Conservation (phyloP, 2,888 invertebrate species). For the Acronicta leporina region DNA sequence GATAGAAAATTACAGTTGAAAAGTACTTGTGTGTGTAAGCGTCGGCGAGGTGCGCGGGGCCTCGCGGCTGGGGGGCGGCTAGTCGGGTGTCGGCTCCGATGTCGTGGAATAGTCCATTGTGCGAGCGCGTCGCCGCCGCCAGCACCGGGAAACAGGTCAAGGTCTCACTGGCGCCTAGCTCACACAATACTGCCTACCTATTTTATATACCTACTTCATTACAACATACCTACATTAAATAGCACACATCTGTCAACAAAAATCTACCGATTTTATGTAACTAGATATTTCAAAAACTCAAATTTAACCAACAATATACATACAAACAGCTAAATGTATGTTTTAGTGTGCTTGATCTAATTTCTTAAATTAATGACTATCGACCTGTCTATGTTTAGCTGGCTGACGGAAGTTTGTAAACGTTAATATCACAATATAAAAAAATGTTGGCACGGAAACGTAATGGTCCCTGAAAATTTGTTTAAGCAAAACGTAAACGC, state of each 20-base stretch:
- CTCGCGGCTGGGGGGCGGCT: conserved; percentile 55
- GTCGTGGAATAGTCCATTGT: conserved; percentile 83
- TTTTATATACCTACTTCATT: conserved; percentile 40
- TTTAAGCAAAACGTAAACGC: conserved; percentile 66
- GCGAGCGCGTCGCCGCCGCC: conserved; percentile 60
- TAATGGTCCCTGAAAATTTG: conserved; percentile 71
- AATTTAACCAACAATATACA: conserved; percentile 20
- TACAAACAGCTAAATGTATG: conserved; percentile 13
- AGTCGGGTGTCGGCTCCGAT: conserved; percentile 75
- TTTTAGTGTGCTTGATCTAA: conserved; percentile 19
- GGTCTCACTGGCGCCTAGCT: conserved; percentile 82
- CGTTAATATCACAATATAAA: conserved; percentile 56
- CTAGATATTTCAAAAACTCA: conserved; percentile 11
- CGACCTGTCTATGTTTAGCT: conserved; percentile 45
- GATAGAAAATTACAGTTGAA: conserved; percentile 27
- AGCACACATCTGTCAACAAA: conserved; percentile 39
- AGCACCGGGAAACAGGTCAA: conserved; percentile 78
- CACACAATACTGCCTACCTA: conserved; percentile 58
- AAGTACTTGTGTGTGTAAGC: conserved; percentile 29
- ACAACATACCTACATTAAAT: conserved; percentile 25
- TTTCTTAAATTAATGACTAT: conserved; percentile 47
- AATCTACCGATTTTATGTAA: conserved; percentile 19
- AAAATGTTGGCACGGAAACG: conserved; percentile 53
- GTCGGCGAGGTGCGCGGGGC: conserved; percentile 22
- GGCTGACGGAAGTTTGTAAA: conserved; percentile 46